phyloP scores from a whole-genome alignment of 2,113 vertebrate genomes.

The Aptenodytes forsteri region DNA sequence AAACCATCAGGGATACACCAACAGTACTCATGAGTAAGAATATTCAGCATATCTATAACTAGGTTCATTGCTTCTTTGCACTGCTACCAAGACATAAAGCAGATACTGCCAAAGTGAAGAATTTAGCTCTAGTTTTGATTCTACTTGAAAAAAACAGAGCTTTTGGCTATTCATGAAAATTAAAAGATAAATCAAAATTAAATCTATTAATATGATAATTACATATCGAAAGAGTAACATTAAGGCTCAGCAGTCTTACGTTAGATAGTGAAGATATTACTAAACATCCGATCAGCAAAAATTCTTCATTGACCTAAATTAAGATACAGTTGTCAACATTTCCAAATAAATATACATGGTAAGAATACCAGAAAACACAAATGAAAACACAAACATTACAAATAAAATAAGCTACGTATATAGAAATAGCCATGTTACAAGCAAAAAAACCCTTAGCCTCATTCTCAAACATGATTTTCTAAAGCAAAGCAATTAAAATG shows the following conservation, averaged over 20 bases:
- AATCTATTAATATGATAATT: background rate
- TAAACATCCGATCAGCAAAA: background rate
- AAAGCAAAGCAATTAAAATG: background rate
- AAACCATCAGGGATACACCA: constrained; percentile 20
- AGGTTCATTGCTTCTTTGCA: background rate
- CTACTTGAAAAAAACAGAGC: background rate
- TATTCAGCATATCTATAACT: constrained; percentile 3
- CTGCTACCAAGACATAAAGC: background rate
- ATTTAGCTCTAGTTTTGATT: background rate
- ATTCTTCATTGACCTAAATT: background rate
- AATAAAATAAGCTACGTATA: background rate
- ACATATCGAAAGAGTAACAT: background rate
- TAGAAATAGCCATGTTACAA: background rate
- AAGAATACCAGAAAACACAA: background rate
- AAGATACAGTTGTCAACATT: background rate
- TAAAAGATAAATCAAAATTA: constrained; percentile 4
- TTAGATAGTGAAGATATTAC: background rate
- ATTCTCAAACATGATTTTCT: background rate
- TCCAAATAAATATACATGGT: background rate
- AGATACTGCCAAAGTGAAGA: background rate
- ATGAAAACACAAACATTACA: background rate
- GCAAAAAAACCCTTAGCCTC: background rate
- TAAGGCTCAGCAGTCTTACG: background rate
- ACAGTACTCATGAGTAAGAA: background rate
- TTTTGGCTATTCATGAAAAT: constrained; percentile 21